A percentile compares a stretch with the other conserved stretches of the same genome.
These are phyloP conservation scores for Alexandromys fortis DNA, from an alignment of 2,113 vertebrate species.

Conservation along the genomic window DNA sequence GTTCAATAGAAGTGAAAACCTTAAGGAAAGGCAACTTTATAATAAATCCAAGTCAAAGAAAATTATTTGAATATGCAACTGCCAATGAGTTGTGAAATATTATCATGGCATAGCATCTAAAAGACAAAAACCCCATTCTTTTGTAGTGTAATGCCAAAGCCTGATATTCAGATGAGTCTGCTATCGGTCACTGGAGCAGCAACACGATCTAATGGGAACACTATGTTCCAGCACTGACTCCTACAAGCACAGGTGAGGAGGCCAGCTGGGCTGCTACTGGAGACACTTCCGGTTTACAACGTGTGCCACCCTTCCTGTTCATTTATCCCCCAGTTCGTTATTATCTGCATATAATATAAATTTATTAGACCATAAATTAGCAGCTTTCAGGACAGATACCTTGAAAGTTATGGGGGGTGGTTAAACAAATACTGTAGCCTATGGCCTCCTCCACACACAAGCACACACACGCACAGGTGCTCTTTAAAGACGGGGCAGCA, in stretches of 20 bases:
- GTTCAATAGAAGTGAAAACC: constrained; percentile 51
- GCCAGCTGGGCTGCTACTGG: neutral
- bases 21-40: constrained; percentile 49
- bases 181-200: constrained; percentile 38
- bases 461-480: constrained; percentile 2
- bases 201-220: neutral
- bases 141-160: neutral
- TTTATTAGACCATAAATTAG: constrained; percentile 60
- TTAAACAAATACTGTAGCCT: constrained; percentile 65
- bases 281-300: constrained; percentile 8
- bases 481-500: neutral
- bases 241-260: neutral
- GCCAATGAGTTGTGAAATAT: constrained; percentile 56
- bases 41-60: constrained; percentile 63
- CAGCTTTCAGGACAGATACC: constrained; percentile 65
- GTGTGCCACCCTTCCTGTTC: constrained; percentile 26
- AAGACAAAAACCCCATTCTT: constrained; percentile 34
- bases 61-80: constrained; percentile 65
- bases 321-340: constrained; percentile 48
- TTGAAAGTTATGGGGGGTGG: constrained; percentile 55
- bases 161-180: neutral
- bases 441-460: constrained; percentile 8
- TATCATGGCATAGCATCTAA: constrained; percentile 19
- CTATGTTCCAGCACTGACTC: neutral
- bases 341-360: constrained; percentile 64